Percentiles rank a stretch among this genome's conserved stretches.
These are phyloP conservation scores for Asobara japonica DNA, from an alignment of 1,140 invertebrate species.

Conservation along the genomic window DNA sequence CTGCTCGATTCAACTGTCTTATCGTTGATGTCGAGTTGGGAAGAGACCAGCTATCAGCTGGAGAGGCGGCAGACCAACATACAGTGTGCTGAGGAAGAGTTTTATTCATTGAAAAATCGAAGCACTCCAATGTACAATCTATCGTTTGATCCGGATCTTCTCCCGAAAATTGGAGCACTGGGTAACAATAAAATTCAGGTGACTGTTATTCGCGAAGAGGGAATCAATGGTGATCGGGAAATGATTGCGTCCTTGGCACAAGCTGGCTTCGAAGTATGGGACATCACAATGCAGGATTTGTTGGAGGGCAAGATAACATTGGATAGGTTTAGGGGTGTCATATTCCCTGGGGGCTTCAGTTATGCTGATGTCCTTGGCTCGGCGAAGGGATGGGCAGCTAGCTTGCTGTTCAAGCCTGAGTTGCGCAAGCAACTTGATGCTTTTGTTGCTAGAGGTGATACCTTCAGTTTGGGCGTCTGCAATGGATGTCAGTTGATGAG, in stretches of 20 bases:
- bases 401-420: conserved; percentile 78
- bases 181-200: conserved; percentile 71
- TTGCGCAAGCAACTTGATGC: conserved; percentile 70
- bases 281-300: conserved; percentile 92
- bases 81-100: conserved; percentile 84
- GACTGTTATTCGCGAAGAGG: conserved; percentile 95
- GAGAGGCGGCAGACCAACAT: conserved; percentile 86
- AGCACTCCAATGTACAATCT: conserved; percentile 74
- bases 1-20: conserved; percentile 75
- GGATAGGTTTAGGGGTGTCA: conserved; percentile 85
- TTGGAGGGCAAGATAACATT: conserved; percentile 75
- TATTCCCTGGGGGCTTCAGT: conserved; percentile 98
- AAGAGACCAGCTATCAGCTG: conserved; percentile 92
- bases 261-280: conserved; percentile 93
- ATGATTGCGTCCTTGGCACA: conserved; percentile 94
- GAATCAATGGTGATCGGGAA: conserved; percentile 95
- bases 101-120: conserved; percentile 68
- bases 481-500: conserved; percentile 98
- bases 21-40: conserved; percentile 85
- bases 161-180: conserved; percentile 48
- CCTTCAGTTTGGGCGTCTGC: conserved; percentile 96
- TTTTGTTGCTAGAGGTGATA: conserved; percentile 83
- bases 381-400: conserved; percentile 97
- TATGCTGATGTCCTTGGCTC: conserved; percentile 97
- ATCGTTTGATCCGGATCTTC: conserved; percentile 75